Conservation (phyloP, 2,888 invertebrate species). For the Sepioteuthis lessoniana region DNA sequence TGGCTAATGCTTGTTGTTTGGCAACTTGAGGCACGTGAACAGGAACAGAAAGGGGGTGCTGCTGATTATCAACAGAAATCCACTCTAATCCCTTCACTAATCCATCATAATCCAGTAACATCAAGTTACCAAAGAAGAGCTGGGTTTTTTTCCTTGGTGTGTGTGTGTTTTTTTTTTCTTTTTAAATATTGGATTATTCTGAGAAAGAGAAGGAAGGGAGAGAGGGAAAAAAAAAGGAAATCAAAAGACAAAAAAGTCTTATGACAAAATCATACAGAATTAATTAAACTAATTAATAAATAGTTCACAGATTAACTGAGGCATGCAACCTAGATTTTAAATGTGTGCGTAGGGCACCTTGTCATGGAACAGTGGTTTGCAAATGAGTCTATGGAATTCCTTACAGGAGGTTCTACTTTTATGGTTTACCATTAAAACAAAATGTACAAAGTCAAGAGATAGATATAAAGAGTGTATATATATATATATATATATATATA, state of each 20-base stretch:
- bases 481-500: no score
- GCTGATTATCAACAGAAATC: not conserved
- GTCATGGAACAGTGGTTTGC: not conserved
- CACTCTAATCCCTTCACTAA: not conserved
- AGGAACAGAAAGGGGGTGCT: not conserved
- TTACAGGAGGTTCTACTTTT: no score
- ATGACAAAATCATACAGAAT: not conserved
- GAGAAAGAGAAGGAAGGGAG: not conserved
- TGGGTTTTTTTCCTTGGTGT: not conserved
- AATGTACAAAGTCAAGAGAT: no score
- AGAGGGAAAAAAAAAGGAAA: not conserved
- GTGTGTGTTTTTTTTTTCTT: not conserved
- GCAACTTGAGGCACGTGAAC: no score
- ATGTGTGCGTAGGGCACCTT: not conserved
- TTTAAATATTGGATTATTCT: not conserved
- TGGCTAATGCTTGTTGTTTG: not conserved
- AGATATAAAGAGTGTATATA: no score
- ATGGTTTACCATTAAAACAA: no score
- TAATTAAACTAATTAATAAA: not conserved
- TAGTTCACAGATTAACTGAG: not conserved
- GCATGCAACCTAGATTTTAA: not conserved
- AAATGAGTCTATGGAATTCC: not conserved
- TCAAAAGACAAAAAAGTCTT: not conserved
- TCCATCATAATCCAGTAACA: conserved; percentile 33
- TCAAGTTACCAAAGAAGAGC: not conserved